Conservation (phyloP, 2,113 vertebrate genomes). For the Datnioides undecimradiatus region DNA sequence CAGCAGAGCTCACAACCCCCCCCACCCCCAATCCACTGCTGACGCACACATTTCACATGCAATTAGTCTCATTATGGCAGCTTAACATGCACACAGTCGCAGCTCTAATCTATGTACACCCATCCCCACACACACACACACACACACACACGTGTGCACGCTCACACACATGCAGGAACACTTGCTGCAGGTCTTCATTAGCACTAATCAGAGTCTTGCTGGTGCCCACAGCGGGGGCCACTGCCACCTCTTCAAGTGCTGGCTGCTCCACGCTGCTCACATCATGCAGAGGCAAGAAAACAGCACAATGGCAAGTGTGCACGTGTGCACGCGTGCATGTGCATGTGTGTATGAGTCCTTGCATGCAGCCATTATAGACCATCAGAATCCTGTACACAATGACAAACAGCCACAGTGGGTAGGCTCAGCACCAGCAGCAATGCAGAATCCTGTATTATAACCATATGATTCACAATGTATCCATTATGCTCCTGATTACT, state of each 20-base stretch:
- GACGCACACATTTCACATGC: conserved; percentile 44
- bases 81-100: conserved; percentile 6
- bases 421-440: background rate
- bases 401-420: background rate
- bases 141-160: too few species aligned
- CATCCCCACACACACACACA: too few species aligned
- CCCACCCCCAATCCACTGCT: background rate
- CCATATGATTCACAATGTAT: background rate
- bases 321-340: background rate
- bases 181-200: conserved; percentile 67
- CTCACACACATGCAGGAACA: conserved; percentile 19
- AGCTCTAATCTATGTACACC: conserved; percentile 48
- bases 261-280: conserved; percentile 20
- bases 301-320: background rate
- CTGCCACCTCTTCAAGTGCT: conserved; percentile 25
- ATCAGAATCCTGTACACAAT: background rate
- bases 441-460: background rate
- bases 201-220: conserved; percentile 63
- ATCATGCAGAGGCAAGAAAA: background rate
- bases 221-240: conserved; percentile 45
- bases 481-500: background rate
- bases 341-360: background rate
- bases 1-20: background rate
- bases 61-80: conserved; percentile 54
- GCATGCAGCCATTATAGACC: background rate